Percentiles rank a stretch among this genome's conserved stretches.
These are phyloP conservation scores for Standfussiana lucernea DNA, from an alignment of 2,888 invertebrate genomes.

Conservation along the genomic window DNA sequence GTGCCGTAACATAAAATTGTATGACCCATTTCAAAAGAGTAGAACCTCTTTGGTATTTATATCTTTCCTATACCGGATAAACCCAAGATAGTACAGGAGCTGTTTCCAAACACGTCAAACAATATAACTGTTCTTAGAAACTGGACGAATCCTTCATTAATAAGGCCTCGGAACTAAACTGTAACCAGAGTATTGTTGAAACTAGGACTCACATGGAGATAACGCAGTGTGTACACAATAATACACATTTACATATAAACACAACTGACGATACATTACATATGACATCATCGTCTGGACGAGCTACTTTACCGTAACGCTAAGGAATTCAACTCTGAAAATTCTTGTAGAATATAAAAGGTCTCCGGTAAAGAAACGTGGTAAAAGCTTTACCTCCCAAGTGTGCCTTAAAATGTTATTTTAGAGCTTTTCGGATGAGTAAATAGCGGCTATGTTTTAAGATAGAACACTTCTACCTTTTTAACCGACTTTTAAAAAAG, in stretches of 20 bases:
- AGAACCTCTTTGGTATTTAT: neutral
- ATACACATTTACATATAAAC: slow-evolving; percentile 65
- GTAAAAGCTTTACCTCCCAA: slow-evolving; percentile 50
- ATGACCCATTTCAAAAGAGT: neutral
- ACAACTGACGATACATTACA: slow-evolving; percentile 62
- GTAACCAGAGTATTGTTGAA: slow-evolving; percentile 47
- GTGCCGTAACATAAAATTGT: neutral
- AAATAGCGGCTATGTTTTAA: slow-evolving; percentile 16
- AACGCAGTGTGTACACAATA: slow-evolving; percentile 63
- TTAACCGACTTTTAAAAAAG: too few relatives aligned
- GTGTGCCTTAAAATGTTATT: slow-evolving; percentile 35
- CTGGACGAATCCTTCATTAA: slow-evolving; percentile 22
- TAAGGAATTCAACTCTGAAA: slow-evolving; percentile 38
- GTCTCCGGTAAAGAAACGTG: slow-evolving; percentile 24
- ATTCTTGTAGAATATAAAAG: slow-evolving; percentile 42
- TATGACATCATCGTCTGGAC: slow-evolving; percentile 60
- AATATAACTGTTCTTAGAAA: slow-evolving; percentile 11
- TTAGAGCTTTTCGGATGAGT: slow-evolving; percentile 24
- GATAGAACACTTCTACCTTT: slow-evolving; percentile 1
- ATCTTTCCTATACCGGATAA: neutral
- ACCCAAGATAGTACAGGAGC: neutral
- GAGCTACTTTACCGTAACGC: slow-evolving; percentile 23
- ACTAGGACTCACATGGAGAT: slow-evolving; percentile 51
- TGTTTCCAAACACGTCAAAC: neutral
- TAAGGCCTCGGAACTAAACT: slow-evolving; percentile 32